Base-by-base conservation (phyloP, 2,888 invertebrate species). In the Corbicula japonica region DNA sequence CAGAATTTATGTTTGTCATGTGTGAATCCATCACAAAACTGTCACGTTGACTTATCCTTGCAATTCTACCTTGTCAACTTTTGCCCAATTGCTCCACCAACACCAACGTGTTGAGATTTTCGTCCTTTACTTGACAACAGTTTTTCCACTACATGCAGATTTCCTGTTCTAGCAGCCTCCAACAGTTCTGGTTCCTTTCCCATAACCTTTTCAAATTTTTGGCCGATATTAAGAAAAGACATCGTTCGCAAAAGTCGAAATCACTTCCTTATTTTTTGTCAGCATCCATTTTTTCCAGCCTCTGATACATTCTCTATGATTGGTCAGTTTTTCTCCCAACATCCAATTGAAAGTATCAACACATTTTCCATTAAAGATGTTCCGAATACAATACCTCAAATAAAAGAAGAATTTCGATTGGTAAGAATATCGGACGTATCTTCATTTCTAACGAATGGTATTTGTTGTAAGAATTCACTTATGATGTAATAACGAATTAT, bases 171-270 rank as follows among this genome's bases (percentile, higher is more conserved):
- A 88, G 98, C 97, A 90, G 98, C 98, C 94, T 98, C 98, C 94
- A 98, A 95, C 94, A 98, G 96, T 95, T 98, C 98, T 94, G 98
- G 97, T 94, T 98, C 98, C 95, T 98, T 98, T 94, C 98, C 98
- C 98, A 98, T 98, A 8, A 79, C 78, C 26, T 75, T 76, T 38
- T 83, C 80, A 26, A 86, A 30, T 61, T 81, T 83, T 56, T 75
- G 81, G 38, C 81, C 80, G 26, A 80, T 68, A 48, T 69, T 75
- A 28, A 76, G 60, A 41, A 85, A 82, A 26, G 83, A 76, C 83
- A 80, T 85, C 1, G 28, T 72, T 65, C 3, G n/a, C n/a, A 30
- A 60, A 26, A 41, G n/a, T 34, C 48, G 38, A 50, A 41, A 61
- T 54, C 72, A 83, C 83, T 83, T 83, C 83, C 83, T 83, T 80